Base-by-base conservation (phyloP, 2,797 vertebrate genomes). In the Hippocampus kuda region DNA sequence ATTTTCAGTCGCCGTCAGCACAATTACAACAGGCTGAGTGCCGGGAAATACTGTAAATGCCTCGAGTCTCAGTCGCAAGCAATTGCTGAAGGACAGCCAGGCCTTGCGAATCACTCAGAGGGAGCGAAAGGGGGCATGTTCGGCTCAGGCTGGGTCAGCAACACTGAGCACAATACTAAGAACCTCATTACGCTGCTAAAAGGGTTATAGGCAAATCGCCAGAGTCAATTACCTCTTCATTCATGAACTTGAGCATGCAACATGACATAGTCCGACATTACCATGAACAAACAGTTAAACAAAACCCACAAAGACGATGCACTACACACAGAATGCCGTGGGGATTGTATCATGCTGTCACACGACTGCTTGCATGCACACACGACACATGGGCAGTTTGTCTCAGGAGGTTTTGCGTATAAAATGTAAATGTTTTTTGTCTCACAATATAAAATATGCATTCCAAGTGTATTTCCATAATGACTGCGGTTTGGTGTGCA, bases 401-500 rank as follows among this genome's bases (percentile, higher is more conserved):
- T 79, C 80, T 83, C 77, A 41, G 30, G 79, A 74, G 79, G 70
- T 73, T 69, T 81, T 69, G 68, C 77, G 80, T 78, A 72, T 75
- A 73, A 80, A 77, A 75, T 79, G 74, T 74, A 69, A 79, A 74
- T 79, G 70, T 76, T 72, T 67, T 78, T 70, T 70, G 72, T 81
- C 74, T 78, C 69, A 57, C 78, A 76, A 70, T 66, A 83, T 83
- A 80, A 38, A 80, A 84, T 83, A 85, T 78, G 75, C 76, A 79
- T 75, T 64, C 4, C 59, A 76, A 80, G 72, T 69, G 65, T 61
- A 85, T 89, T 88, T 88, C 81, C 83, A 87, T 89, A 86, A 86
- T 82, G 82, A 86, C 81, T 77, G 49, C 68, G 74, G 75, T 81
- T 86, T 34, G 77, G 67, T 66, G 77, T 81, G 78, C 79, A 72